Conservation (phyloP, 2,888 invertebrate genomes). For the Calephelis perditalis region DNA sequence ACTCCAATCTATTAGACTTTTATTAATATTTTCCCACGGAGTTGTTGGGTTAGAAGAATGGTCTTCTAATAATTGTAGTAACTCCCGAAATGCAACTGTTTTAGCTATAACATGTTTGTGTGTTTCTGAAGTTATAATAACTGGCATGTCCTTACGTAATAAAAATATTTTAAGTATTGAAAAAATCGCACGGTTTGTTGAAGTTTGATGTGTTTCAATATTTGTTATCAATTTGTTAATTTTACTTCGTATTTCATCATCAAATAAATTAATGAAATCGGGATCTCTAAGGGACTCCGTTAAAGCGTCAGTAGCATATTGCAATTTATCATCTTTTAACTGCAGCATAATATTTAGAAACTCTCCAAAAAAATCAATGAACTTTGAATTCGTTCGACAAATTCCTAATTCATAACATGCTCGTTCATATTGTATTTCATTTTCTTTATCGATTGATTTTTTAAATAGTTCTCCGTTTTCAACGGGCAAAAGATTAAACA, state of each 20-base stretch:
- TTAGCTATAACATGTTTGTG: background rate
- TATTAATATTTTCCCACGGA: background rate
- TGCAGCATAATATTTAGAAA: slow-evolving; percentile 32
- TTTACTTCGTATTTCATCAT: slow-evolving; percentile 25
- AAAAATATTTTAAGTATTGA: slow-evolving; percentile 35
- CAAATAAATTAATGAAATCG: slow-evolving; percentile 29
- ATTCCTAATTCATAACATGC: slow-evolving; percentile 42
- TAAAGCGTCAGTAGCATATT: slow-evolving; percentile 34
- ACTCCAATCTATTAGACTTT: slow-evolving; percentile 1
- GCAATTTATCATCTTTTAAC: slow-evolving; percentile 35
- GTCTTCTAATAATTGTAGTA: background rate
- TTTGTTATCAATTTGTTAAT: slow-evolving; percentile 23
- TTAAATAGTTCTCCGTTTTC: background rate
- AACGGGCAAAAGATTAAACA: slow-evolving; percentile 20
- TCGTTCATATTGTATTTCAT: slow-evolving; percentile 33
- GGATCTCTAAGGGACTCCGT: slow-evolving; percentile 39
- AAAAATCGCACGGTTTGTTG: slow-evolving; percentile 26
- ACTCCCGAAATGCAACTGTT: background rate
- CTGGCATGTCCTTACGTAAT: slow-evolving; percentile 36
- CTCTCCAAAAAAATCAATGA: slow-evolving; percentile 35
- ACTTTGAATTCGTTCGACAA: slow-evolving; percentile 37
- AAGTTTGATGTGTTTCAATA: slow-evolving; percentile 20
- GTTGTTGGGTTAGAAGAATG: background rate
- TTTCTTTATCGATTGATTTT: background rate
- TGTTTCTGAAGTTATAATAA: slow-evolving; percentile 20